phyloP scores from a whole-genome alignment of 2,888 invertebrate species.

The Isoperla grammatica region DNA sequence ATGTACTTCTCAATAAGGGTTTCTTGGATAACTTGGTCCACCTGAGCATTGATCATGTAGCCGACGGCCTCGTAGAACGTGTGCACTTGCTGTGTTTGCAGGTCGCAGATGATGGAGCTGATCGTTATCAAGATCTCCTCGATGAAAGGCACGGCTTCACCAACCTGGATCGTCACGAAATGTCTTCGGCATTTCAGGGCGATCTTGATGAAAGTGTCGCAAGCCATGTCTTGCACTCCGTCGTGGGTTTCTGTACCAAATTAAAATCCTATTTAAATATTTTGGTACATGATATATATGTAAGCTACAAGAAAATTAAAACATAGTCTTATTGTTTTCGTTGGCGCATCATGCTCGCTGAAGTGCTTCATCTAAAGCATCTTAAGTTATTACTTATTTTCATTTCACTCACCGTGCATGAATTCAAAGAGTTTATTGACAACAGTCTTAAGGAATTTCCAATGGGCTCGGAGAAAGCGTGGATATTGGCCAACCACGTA shows the following conservation, averaged over 20 bases:
- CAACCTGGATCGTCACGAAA: slow-evolving; percentile 94
- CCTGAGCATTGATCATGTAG: slow-evolving; percentile 96
- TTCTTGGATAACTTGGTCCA: slow-evolving; percentile 86
- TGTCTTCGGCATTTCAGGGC: slow-evolving; percentile 96
- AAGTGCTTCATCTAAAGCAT: slow-evolving; percentile 8
- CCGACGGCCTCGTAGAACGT: slow-evolving; percentile 99
- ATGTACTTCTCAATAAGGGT: slow-evolving; percentile 95
- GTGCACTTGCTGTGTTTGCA: slow-evolving; percentile 97
- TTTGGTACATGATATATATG: background rate
- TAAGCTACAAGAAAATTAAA: slow-evolving; percentile 12
- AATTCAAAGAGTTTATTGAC: slow-evolving; percentile 99
- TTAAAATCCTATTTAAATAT: background rate
- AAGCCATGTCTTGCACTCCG: slow-evolving; percentile 99
- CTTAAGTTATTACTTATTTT: slow-evolving; percentile 9
- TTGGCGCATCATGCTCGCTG: no score
- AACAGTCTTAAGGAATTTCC: slow-evolving; percentile 99
- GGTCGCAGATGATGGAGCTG: slow-evolving; percentile 96
- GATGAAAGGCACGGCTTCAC: slow-evolving; percentile 95
- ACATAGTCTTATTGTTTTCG: background rate
- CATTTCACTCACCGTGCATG: slow-evolving; percentile 70
- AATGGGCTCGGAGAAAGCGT: slow-evolving; percentile 95
- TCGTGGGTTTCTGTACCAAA: slow-evolving; percentile 84
- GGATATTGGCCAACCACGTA: slow-evolving; percentile 99
- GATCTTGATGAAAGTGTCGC: slow-evolving; percentile 99
- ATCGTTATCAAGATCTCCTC: slow-evolving; percentile 96